These are phyloP conservation scores for Ambastaia sidthimunki DNA, from an alignment of 2,797 vertebrate species.

Conservation along the genomic window DNA sequence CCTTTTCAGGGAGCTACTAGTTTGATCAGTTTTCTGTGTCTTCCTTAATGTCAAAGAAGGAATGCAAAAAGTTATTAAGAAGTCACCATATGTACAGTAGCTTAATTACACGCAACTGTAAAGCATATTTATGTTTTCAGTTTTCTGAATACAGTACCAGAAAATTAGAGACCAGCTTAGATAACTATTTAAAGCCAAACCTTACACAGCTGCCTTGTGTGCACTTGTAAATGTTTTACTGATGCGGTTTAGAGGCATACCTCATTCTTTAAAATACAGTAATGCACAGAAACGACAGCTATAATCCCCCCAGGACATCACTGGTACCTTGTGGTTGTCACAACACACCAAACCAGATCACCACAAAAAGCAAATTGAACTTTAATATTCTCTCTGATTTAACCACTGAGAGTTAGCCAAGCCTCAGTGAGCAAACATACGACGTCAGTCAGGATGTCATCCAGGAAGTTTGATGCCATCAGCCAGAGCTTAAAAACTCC, in stretches of 20 bases:
- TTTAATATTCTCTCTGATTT: conserved; percentile 36
- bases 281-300: conserved; percentile 22
- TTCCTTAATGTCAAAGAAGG: neutral
- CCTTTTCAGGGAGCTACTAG: neutral
- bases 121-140: conserved; percentile 17
- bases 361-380: neutral
- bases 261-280: conserved; percentile 44
- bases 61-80: conserved; percentile 27
- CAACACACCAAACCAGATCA: conserved; percentile 52
- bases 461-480: neutral
- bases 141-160: neutral
- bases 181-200: conserved; percentile 12
- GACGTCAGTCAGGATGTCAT: conserved; percentile 13
- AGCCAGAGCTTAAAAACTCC: conserved; percentile 9
- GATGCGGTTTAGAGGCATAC: conserved; percentile 11
- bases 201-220: neutral
- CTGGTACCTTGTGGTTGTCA: conserved; percentile 39
- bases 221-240: conserved; percentile 27
- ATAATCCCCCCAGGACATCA: conserved; percentile 30
- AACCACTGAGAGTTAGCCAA: conserved; percentile 33
- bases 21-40: neutral
- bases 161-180: conserved; percentile 30
- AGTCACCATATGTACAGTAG: conserved; percentile 3
- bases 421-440: conserved; percentile 13
- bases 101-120: conserved; percentile 22